Evolutionary conservation across 2,888 invertebrate species (phyloP), one percentile per base, ranked within the genome.

Genomic region (Tineola bisselliella): DNA sequence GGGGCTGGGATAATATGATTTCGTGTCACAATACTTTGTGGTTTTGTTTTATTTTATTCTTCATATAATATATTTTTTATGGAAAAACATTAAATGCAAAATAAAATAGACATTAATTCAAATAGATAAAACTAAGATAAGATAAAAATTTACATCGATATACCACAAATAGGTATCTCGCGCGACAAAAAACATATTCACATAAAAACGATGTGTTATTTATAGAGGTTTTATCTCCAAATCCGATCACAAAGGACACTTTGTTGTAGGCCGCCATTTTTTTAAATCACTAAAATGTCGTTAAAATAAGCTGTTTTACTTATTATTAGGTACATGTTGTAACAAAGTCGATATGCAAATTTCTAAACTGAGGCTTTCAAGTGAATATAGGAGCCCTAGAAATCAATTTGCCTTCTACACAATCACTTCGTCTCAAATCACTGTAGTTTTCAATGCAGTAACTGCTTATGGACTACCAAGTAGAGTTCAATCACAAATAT

Each of bases 201-300:
- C 67, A 68, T 67, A 74, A 76, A 74, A 77, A 74, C 31, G 72
- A 76, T 77, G 79, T 80, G 83, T 83, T 84, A 84, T 84, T 86
- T 84, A 87, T 81, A 72, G 73, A 70, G 70, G 63, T 67, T 75
- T 77, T 82, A 82, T 82, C 81, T 74, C 64, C 69, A 72, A 67
- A 67, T 69, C 66, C 62, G 68, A 78, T 78, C 78, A 75, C 69
- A 30, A 69, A 71, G 69, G 72, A 72, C 71, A 73, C 70, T 82
- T 82, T 83, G 81, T 81, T 78, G 75, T 67, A 66, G 30, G 75
- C 82, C 81, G 79, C 77, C 18, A 43, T n/a, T 61, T 62, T 62
- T 62, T 62, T 60, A 33, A 13, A 63, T 64, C 70, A 70, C 66
- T 73, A 81, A 81, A 82, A 80, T 73, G 73, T 77, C 76, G 72